phyloP scores from a whole-genome alignment of 2,888 invertebrate genomes.

The Eledone cirrhosa region DNA sequence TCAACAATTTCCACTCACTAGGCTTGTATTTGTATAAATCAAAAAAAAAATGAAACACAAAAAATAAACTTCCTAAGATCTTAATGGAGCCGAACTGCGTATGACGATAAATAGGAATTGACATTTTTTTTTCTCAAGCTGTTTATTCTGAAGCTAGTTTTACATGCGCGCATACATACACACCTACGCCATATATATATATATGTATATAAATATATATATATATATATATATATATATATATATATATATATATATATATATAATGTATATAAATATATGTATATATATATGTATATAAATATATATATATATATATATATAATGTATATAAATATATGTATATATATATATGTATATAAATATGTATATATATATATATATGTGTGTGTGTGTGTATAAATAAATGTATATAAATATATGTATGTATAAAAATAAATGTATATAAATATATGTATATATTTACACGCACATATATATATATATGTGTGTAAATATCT shows the following conservation, averaged over 20 bases:
- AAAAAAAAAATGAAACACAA: too few relatives aligned
- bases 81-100: too few relatives aligned
- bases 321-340: constrained; percentile 29
- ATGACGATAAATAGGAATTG: too few relatives aligned
- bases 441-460: constrained; percentile 32
- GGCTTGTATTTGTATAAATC: too few relatives aligned
- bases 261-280: constrained; percentile 24
- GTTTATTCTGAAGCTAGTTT: too few relatives aligned
- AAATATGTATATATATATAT: neutral
- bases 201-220: constrained; percentile 27
- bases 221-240: constrained; percentile 21
- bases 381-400: neutral
- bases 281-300: constrained; percentile 27
- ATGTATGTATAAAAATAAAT: constrained; percentile 23
- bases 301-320: constrained; percentile 31
- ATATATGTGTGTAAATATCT: neutral
- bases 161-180: neutral
- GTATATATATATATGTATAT: constrained; percentile 32
- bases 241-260: constrained; percentile 14
- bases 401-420: constrained; percentile 20
- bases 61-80: too few relatives aligned
- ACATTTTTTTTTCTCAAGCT: too few relatives aligned
- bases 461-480: constrained; percentile 20
- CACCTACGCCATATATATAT: neutral
- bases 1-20: too few relatives aligned